Evolutionary conservation across 2,797 vertebrate genomes (phyloP).

Genomic region (Onychomys arenicola): DNA sequence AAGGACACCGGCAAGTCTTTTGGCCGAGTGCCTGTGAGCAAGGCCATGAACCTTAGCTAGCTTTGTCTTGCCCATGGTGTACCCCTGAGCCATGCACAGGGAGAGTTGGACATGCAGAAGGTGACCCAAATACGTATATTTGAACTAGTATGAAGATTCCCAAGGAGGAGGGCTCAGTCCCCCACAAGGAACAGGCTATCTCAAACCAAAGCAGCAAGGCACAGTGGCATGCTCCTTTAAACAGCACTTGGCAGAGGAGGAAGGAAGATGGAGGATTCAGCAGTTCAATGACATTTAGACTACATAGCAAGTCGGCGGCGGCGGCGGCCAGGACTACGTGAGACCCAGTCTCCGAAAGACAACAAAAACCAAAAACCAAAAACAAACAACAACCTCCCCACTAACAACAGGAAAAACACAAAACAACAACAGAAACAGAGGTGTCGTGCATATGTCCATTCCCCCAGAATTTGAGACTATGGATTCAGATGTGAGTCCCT

Average conservation of each 20-base stretch:
- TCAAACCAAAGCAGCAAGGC: neutral
- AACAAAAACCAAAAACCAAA: neutral
- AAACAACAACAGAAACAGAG: neutral
- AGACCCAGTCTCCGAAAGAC: neutral
- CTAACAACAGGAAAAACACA: neutral
- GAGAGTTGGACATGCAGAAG: neutral
- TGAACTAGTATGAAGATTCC: neutral
- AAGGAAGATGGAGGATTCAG: neutral
- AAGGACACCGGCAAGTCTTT: neutral
- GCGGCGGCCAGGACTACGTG: neutral
- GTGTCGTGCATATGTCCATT: neutral
- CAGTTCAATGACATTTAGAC: neutral
- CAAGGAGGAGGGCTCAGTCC: neutral
- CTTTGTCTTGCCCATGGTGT: neutral
- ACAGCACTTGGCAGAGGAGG: neutral
- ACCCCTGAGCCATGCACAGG: neutral
- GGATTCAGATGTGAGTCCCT: neutral
- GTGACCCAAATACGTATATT: neutral
- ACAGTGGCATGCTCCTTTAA: neutral
- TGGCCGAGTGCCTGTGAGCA: neutral
- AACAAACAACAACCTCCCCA: neutral
- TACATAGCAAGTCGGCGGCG: neutral
- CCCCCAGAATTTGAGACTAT: neutral
- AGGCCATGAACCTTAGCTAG: accelerated
- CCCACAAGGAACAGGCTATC: neutral